Evolutionary conservation across 2,113 vertebrate species (phyloP).

Genomic region (Columba janthina): DNA sequence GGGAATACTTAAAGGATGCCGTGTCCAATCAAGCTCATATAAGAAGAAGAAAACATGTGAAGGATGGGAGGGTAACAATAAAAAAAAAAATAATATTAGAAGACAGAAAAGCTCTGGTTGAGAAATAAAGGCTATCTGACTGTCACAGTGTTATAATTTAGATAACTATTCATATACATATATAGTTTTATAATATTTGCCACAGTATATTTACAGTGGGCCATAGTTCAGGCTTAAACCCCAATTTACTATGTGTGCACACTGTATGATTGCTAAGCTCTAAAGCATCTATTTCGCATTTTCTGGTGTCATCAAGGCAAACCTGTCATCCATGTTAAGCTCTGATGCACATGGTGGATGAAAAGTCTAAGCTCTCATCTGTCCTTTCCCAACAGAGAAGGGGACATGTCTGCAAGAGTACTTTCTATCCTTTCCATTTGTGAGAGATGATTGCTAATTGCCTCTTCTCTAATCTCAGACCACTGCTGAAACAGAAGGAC

Average conservation of each 20-base stretch:
- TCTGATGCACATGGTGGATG: fast-evolving
- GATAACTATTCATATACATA: neutral
- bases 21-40: neutral
- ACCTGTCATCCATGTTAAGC: neutral
- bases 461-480: neutral
- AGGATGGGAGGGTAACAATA: neutral
- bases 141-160: neutral
- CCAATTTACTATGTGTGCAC: neutral
- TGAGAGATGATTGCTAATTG: neutral
- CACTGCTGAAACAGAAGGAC: neutral
- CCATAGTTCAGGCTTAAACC: neutral
- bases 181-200: neutral
- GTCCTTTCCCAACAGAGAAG: neutral
- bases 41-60: neutral
- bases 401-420: neutral
- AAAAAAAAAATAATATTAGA: neutral
- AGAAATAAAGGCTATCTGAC: neutral
- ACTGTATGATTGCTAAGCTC: neutral
- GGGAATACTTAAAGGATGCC: neutral
- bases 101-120: neutral
- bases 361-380: neutral
- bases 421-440: neutral
- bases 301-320: neutral
- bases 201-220: neutral
- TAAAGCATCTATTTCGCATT: neutral